Evolutionary conservation across 1,140 invertebrate genomes (phyloP), one percentile per base, ranked within the genome.

Genomic region (Aphidius ervi): DNA sequence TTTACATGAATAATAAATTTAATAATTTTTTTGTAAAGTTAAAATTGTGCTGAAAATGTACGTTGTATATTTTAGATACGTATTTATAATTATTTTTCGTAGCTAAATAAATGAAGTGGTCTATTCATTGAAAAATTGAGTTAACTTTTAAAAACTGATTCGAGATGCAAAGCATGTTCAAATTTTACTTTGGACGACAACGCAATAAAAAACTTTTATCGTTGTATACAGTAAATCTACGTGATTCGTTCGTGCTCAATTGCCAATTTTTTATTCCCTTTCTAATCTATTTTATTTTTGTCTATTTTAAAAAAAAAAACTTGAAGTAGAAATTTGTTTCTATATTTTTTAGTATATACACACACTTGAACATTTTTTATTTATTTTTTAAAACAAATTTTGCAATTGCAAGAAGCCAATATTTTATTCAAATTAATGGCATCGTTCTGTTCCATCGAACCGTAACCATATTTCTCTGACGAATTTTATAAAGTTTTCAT

Each of bases 131-230:
- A 47, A 57, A 43, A 57, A 62, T 62, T 62, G 37, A 57, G 52
- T 62, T 62, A 62, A 54, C 41, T 46, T 46, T 62, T 37, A 40
- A 42, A 56, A 57, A 50, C 59, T 62, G 54, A 62, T 62, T 62
- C 48, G 42, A 10, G 46, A 62, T 62, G 48, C 60, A 62, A 62
- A 57, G 55, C 40, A 39, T 37, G 31, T 16, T 54, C 31, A 6
- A 10, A 9, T 31, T 39, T n/a, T 7, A 45, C 20, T 37, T 9
- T 31, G 4, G 20, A 45, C 23, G 43, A 5, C 3, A 16, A 37
- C 42, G 20, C 10, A 5, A 31, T 9, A 39, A 5, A 23, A 56
- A 56, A 56, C 41, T 56, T 56, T 46, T 56, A 9, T 10, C 9
- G 40, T 5, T 39, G 31, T 31, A 39, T 53, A 31, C 23, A 31